Base-by-base conservation (phyloP, 2,797 vertebrate species). In the Lophius americanus region DNA sequence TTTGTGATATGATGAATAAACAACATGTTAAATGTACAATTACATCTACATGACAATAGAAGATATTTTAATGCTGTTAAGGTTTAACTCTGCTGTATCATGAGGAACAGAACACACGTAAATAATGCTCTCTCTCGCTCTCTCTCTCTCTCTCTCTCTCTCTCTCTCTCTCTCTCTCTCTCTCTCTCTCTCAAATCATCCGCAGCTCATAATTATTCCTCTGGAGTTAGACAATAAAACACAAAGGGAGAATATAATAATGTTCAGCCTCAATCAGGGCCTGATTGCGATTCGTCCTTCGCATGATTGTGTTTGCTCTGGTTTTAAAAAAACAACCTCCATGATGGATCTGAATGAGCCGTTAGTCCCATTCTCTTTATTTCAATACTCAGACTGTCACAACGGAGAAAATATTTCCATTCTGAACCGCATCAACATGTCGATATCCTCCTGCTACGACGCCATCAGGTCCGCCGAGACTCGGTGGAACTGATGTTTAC, bases 361-460 rank as follows among this genome's bases (percentile, higher is more conserved):
- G 70, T 78, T 4, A 84, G 84, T 84, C 69, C 53, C 54, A 74
- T 76, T 82, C 76, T 86, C 57, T 74, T 60, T 64, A 60, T 75
- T 72, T 63, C 60, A 36, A 8, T 13, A 73, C 90, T 89, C 85
- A 94, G 93, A 51, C 93, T 92, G 82, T 93, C 92, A 88, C 94
- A 76, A 94, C 94, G 55, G 95, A 96, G 92, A 64, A 93, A 6
- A 94, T 93, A 60, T 94, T 93, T 78, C 91, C 94, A 0, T 94
- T 94, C 77, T 94, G 95, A 14, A 94, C 92, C 23, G 23, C 23
- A 23, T 23, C 23, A 23, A 23, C 23, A 23, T 23, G 23, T 23
- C 23, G 23, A 23, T 23, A 42, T 94, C 94, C 62, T 95, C 93
- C 23, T 73, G 23, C 23, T 23, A 23, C 23, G 23, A 23, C 23